Conservation (phyloP, 1,140 invertebrate species). For the Asbolus verrucosus region DNA sequence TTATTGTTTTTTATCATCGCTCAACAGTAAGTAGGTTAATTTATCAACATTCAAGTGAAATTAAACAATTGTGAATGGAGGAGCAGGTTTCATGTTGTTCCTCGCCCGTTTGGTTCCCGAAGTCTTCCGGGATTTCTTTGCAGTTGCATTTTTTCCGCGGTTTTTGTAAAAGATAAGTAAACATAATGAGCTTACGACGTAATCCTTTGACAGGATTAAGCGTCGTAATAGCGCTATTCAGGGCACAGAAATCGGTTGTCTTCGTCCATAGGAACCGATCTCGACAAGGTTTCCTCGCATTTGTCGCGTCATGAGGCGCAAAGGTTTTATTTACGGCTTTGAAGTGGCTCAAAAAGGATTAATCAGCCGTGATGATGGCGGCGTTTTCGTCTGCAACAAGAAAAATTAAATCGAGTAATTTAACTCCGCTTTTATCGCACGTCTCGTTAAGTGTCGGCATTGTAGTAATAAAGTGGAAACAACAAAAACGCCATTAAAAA, state of each 20-base stretch:
- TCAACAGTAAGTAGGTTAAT: too few species aligned
- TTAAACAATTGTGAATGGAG: too few species aligned
- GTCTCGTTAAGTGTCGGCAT: constrained; percentile 32
- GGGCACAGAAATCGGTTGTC: constrained; percentile 34
- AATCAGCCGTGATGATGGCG: constrained; percentile 36
- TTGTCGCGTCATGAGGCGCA: constrained; percentile 23
- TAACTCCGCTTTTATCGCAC: constrained; percentile 32
- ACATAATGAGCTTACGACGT: constrained; percentile 34
- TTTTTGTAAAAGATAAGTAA: constrained; percentile 30
- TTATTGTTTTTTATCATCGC: too few species aligned
- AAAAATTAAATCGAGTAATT: constrained; percentile 34
- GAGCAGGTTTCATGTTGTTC: too few species aligned
- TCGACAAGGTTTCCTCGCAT: constrained; percentile 8
- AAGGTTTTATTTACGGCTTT: constrained; percentile 34
- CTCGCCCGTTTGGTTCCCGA: too few species aligned
- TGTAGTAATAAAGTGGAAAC: constrained; percentile 37
- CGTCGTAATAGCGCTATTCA: constrained; percentile 5
- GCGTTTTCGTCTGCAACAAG: constrained; percentile 36
- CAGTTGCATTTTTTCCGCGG: constrained; percentile 1
- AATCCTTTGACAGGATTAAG: constrained; percentile 31
- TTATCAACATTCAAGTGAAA: too few species aligned
- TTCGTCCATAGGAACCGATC: constrained; percentile 16
- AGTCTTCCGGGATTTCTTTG: background rate
- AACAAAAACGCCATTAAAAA: constrained; percentile 33
- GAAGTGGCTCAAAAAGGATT: constrained; percentile 24